Conservation (phyloP, 2,888 invertebrate genomes). For the Drosophila lutescens region DNA sequence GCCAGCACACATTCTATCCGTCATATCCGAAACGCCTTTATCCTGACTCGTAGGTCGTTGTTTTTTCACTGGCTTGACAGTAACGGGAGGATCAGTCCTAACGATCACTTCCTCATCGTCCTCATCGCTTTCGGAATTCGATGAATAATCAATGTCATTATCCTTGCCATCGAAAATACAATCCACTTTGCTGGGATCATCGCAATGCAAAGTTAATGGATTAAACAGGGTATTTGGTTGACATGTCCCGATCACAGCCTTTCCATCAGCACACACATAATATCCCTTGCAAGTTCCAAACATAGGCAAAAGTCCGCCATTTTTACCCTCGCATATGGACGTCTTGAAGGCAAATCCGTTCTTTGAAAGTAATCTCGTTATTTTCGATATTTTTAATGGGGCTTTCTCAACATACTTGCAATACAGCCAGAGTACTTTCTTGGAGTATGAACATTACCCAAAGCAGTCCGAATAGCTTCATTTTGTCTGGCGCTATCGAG, state of each 20-base stretch:
- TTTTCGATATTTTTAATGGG: not conserved
- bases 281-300: slow-evolving; percentile 71
- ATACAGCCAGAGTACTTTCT: slow-evolving; percentile 33
- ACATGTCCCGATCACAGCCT: slow-evolving; percentile 66
- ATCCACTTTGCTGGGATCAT: slow-evolving; percentile 49
- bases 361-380: slow-evolving; percentile 18
- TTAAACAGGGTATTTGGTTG: slow-evolving; percentile 68
- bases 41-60: slow-evolving; percentile 1
- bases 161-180: slow-evolving; percentile 49
- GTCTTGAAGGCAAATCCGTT: slow-evolving; percentile 53
- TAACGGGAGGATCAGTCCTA: slow-evolving; percentile 23
- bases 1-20: slow-evolving; percentile 40
- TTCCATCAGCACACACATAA: slow-evolving; percentile 70
- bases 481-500: slow-evolving; percentile 29
- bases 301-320: slow-evolving; percentile 71
- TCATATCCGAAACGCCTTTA: slow-evolving; percentile 2
- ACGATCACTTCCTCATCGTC: slow-evolving; percentile 20
- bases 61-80: slow-evolving; percentile 16
- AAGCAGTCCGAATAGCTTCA: slow-evolving; percentile 40
- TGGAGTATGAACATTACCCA: slow-evolving; percentile 33
- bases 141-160: not conserved
- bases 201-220: slow-evolving; percentile 55
- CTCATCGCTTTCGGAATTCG: slow-evolving; percentile 29
- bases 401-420: slow-evolving; percentile 42
- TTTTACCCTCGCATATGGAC: slow-evolving; percentile 58